phyloP scores from a whole-genome alignment of 2,888 invertebrate species.

The Emesis castigata region DNA sequence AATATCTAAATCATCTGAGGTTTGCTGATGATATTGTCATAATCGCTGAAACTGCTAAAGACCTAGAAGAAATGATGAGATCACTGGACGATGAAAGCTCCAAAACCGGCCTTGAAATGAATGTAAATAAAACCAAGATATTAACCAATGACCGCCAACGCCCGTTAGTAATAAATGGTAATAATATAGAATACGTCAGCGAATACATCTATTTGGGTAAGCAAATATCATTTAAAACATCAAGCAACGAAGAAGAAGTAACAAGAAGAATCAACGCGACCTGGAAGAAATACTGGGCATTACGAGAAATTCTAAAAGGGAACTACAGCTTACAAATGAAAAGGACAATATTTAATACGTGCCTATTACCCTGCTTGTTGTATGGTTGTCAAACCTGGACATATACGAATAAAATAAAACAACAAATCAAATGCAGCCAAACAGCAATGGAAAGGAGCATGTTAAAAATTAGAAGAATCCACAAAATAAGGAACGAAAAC shows the following conservation, averaged over 20 bases:
- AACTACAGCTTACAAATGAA: constrained; percentile 29
- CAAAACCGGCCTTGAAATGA: constrained; percentile 34
- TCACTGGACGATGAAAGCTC: constrained; percentile 26
- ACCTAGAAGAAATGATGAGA: constrained; percentile 32
- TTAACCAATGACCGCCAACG: constrained; percentile 9
- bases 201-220: constrained; percentile 49
- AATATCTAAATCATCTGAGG: constrained; percentile 11
- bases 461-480: not conserved
- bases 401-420: too few relatives aligned
- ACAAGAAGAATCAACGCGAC: constrained; percentile 31
- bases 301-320: constrained; percentile 33
- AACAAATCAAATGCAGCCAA: too few relatives aligned
- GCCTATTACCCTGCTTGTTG: constrained; percentile 33
- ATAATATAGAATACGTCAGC: constrained; percentile 33
- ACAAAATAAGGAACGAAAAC: not conserved
- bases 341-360: constrained; percentile 27
- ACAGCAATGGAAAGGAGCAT: too few relatives aligned
- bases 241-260: constrained; percentile 38
- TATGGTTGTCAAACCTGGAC: too few relatives aligned
- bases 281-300: constrained; percentile 48
- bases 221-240: constrained; percentile 33
- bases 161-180: constrained; percentile 11
- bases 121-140: constrained; percentile 21
- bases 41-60: not conserved
- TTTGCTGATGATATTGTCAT: too few relatives aligned